Percentiles rank a stretch among this genome's conserved stretches.
Evolutionary conservation across 2,888 invertebrate genomes (phyloP).

Genomic region (Bellardia pandia): DNA sequence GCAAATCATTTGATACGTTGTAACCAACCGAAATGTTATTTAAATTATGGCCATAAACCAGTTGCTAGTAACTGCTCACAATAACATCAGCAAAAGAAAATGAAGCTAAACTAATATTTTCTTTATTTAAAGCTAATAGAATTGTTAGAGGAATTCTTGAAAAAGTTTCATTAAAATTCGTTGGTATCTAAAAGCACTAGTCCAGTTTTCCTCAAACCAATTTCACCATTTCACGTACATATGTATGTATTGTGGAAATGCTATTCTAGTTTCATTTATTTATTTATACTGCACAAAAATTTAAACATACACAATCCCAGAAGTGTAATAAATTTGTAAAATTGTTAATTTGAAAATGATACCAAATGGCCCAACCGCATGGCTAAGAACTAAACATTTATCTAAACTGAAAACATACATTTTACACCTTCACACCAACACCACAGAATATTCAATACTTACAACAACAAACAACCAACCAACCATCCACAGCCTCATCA

Average conservation of each 20-base stretch:
- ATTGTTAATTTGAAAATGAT: slow-evolving; percentile 75
- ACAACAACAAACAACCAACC: not conserved
- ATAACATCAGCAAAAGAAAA: slow-evolving; percentile 23
- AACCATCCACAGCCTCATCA: slow-evolving; percentile 36
- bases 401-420: slow-evolving; percentile 65
- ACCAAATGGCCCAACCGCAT: slow-evolving; percentile 62
- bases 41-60: slow-evolving; percentile 58
- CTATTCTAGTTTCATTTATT: not conserved
- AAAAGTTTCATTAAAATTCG: slow-evolving; percentile 59
- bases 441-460: slow-evolving; percentile 10
- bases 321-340: slow-evolving; percentile 74
- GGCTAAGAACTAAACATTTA: slow-evolving; percentile 55
- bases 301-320: slow-evolving; percentile 56
- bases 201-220: slow-evolving; percentile 5
- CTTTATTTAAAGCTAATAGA: slow-evolving; percentile 54
- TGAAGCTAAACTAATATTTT: slow-evolving; percentile 2
- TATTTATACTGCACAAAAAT: slow-evolving; percentile 9
- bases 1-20: slow-evolving; percentile 71
- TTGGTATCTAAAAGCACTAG: not conserved
- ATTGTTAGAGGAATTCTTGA: slow-evolving; percentile 51
- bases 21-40: slow-evolving; percentile 62
- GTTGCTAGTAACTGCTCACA: slow-evolving; percentile 20
- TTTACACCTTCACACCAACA: slow-evolving; percentile 69
- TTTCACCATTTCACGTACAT: not conserved
- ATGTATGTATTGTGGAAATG: not conserved